Evolutionary conservation across 2,113 vertebrate species (phyloP), one percentile per base, ranked within the genome.

Genomic region (Urocolius indicus): DNA sequence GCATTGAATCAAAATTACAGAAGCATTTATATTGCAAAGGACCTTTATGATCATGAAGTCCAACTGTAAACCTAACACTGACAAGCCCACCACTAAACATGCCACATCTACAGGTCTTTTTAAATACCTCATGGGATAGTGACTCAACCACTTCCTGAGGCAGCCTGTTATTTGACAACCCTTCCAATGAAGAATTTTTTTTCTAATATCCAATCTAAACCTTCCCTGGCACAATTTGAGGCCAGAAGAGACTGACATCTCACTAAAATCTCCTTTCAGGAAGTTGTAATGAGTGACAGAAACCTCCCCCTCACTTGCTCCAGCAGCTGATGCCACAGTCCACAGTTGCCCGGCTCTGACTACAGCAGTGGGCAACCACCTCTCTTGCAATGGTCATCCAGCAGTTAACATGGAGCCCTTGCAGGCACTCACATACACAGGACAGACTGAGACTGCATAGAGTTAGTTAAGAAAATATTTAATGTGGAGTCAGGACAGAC

Each of bases 301-400:
- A 30, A 84, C 4, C 5, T 8, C 26, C 14, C 12, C 4, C 5
- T 8, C 23, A 16, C 12, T 46, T 0, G 0, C 10, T 45, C 34
- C 49, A 78, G 34, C 17, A 59, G 34, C 21, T 0, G 3, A 38
- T 13, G 22, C 4, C 21, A 49, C 16, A 55, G 38, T 38, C 17
- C 46, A 69, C 19, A 5, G 19, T 2, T 2, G 4, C 27, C 32
- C 22, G 48, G 0, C 9, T 38, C 16, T 30, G 13, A 63, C 18
- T 46, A 27, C 11, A 27, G 29, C 20, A 65, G 19, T n/a, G 57
- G 17, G 30, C 54, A 75, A 9, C 13, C 41, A 38, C 1, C 45
- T 19, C 21, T n/a, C 14, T 23, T 26, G 11, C 8, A 16, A 13
- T 1, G 7, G 19, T 46, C 3, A 5, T 11, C 19, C 19, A 38